A percentile compares a stretch with the other conserved stretches of the same genome.
Evolutionary conservation across 2,113 vertebrate genomes (phyloP).

Genomic region (Crotalus horridus): DNA sequence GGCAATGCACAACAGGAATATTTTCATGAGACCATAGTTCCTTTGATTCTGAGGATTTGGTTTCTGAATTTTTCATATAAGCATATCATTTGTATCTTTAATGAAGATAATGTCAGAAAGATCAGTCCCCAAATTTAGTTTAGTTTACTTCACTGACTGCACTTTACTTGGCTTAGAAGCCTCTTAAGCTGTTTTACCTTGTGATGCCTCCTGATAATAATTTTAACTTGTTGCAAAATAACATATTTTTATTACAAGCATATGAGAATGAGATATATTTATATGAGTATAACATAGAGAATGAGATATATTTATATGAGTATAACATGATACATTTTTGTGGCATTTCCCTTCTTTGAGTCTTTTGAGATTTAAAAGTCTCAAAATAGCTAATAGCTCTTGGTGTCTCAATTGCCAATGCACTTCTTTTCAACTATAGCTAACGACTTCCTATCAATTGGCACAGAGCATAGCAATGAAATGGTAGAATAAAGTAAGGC

Average conservation of each 20-base stretch:
- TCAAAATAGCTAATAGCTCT: background rate
- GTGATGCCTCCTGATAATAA: slow-evolving; percentile 16
- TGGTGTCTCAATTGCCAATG: background rate
- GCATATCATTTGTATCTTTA: slow-evolving; percentile 46
- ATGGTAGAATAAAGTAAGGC: background rate
- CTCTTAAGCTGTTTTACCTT: background rate
- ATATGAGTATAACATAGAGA: background rate
- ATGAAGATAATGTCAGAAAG: slow-evolving; percentile 45
- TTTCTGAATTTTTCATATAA: slow-evolving; percentile 56
- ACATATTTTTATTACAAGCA: background rate
- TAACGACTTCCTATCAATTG: background rate
- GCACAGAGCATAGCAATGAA: background rate
- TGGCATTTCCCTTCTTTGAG: background rate
- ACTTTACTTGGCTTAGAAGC: background rate
- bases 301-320: background rate
- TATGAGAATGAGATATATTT: slow-evolving; percentile 1
- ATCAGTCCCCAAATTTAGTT: slow-evolving; percentile 40
- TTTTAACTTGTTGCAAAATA: slow-evolving; percentile 30
- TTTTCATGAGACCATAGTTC: background rate
- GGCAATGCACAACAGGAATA: background rate
- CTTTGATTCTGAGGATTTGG: background rate
- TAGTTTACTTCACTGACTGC: background rate
- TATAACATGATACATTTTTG: background rate
- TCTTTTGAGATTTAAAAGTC: background rate
- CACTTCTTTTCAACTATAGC: background rate